Evolutionary conservation across 2,888 invertebrate species (phyloP).

Genomic region (Arctia plantaginis): DNA sequence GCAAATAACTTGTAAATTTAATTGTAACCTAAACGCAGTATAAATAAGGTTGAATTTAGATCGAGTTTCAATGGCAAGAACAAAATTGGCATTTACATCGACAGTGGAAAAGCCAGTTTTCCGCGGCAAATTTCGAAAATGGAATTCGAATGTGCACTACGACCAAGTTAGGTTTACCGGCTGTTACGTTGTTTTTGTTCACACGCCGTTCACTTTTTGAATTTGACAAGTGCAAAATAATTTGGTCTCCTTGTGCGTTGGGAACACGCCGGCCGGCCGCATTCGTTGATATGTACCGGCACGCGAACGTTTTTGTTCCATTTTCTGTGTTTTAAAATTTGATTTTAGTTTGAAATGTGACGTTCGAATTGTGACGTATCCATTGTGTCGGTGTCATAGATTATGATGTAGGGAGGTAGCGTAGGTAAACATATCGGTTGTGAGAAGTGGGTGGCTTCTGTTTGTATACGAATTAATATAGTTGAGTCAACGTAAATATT

Average conservation of each 20-base stretch:
- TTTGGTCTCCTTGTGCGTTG: slow-evolving; percentile 68
- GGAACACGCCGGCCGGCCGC: slow-evolving; percentile 72
- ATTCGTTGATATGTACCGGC: slow-evolving; percentile 83
- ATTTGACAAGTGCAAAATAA: slow-evolving; percentile 53
- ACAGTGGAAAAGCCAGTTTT: slow-evolving; percentile 84
- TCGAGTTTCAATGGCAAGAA: slow-evolving; percentile 60
- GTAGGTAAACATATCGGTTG: slow-evolving; percentile 50
- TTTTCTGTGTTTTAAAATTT: slow-evolving; percentile 63
- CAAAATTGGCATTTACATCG: slow-evolving; percentile 85
- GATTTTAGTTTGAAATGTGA: slow-evolving; percentile 69
- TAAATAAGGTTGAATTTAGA: slow-evolving; percentile 58
- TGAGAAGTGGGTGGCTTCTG: slow-evolving; percentile 56
- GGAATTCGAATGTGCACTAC: slow-evolving; percentile 70
- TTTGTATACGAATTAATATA: slow-evolving; percentile 56
- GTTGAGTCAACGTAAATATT: slow-evolving; percentile 29
- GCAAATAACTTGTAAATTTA: slow-evolving; percentile 48
- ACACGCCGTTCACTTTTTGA: slow-evolving; percentile 40
- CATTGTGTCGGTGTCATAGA: slow-evolving; percentile 44
- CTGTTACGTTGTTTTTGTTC: slow-evolving; percentile 55
- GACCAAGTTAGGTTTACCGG: slow-evolving; percentile 60
- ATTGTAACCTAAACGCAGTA: slow-evolving; percentile 55
- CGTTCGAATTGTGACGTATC: slow-evolving; percentile 53
- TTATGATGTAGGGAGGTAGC: slow-evolving; percentile 26
- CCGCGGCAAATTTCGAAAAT: slow-evolving; percentile 82
- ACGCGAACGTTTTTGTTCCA: slow-evolving; percentile 84